Evolutionary conservation across 2,797 vertebrate genomes (phyloP).

Genomic region (Coranthus polyacanthus): DNA sequence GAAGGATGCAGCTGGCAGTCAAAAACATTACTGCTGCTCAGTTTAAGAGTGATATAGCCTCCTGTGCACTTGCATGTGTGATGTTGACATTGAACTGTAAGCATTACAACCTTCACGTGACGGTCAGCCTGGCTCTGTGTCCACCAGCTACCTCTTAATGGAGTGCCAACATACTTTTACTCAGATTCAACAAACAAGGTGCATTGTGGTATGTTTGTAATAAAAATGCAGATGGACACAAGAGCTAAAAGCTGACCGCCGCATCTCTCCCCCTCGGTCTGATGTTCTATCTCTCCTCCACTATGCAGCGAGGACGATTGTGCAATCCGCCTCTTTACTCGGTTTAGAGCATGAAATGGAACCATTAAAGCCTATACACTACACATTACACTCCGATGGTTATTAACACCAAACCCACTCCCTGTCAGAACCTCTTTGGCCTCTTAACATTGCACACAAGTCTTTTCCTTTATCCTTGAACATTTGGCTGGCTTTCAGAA

Average conservation of each 20-base stretch:
- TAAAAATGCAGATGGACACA: constrained; percentile 18
- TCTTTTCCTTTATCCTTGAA: constrained; percentile 48
- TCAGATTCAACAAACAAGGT: neutral
- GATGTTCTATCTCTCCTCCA: constrained; percentile 4
- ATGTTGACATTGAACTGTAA: constrained; percentile 1
- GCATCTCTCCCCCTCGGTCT: constrained; percentile 32
- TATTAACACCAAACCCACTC: constrained; percentile 37
- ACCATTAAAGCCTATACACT: constrained; percentile 15
- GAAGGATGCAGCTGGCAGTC: neutral
- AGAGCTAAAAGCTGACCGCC: constrained; percentile 12
- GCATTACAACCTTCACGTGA: neutral
- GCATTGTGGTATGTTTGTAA: neutral
- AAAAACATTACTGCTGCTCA: neutral
- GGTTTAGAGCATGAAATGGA: constrained; percentile 32
- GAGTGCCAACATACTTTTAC: neutral
- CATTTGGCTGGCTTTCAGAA: constrained; percentile 34
- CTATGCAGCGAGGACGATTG: neutral
- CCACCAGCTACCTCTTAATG: constrained; percentile 7
- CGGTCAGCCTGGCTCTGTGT: constrained; percentile 8
- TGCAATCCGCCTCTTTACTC: constrained; percentile 2
- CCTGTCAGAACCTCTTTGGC: constrained; percentile 77
- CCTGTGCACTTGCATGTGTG: neutral
- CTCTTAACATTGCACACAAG: constrained; percentile 65
- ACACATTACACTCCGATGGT: constrained; percentile 22
- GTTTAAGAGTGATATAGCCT: constrained; percentile 1